These are phyloP conservation scores for Himantopus leucocephalus DNA, from an alignment of 2,113 vertebrate species.

Conservation along the genomic window DNA sequence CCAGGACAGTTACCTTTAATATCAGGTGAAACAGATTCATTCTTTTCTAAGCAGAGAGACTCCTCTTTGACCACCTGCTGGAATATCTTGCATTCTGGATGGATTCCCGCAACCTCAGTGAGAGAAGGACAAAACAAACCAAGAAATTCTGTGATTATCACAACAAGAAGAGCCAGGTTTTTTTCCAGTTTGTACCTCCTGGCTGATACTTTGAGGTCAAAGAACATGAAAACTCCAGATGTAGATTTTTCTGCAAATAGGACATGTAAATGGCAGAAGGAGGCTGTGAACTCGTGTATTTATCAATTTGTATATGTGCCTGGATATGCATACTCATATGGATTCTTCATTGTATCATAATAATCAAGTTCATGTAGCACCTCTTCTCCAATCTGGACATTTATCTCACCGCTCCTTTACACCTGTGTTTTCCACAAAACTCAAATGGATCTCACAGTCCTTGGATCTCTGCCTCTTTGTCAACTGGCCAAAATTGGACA, in stretches of 20 bases:
- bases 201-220: neutral
- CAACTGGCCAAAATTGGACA: rapidly evolving
- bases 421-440: neutral
- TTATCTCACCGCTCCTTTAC: neutral
- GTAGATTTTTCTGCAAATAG: neutral
- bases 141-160: neutral
- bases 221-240: neutral
- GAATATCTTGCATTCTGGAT: conserved; percentile 67
- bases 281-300: rapidly evolving
- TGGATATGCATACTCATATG: rapidly evolving
- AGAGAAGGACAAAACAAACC: neutral
- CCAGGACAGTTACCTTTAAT: neutral
- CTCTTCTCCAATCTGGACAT: neutral
- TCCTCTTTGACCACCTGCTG: conserved; percentile 59
- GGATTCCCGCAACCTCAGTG: conserved; percentile 33
- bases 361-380: neutral
- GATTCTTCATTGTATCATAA: neutral
- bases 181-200: neutral
- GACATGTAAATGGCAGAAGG: neutral
- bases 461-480: neutral
- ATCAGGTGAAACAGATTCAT: conserved; percentile 5
- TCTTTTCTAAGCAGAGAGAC: conserved; percentile 27
- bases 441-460: neutral
- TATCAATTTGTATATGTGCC: rapidly evolving
- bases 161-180: neutral